Evolutionary conservation across 2,113 vertebrate species (phyloP), one percentile per base, ranked within the genome.

Genomic region (Pseudopipra pipra): DNA sequence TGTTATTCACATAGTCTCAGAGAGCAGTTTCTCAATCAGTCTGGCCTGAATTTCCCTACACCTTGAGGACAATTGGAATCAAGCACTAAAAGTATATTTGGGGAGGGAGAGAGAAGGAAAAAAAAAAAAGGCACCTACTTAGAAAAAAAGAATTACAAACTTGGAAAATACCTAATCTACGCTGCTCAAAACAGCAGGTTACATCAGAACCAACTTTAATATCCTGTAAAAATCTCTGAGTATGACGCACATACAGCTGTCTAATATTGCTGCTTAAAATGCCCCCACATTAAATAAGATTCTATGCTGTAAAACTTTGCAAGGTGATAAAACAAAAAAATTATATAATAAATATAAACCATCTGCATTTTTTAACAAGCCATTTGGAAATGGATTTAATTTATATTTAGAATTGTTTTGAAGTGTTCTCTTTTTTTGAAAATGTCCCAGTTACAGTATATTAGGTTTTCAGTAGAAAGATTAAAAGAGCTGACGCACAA

Each of bases 271-370:
- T 96, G 92, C 89, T 97, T 94, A 97, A 96, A 98, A 97, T 98
- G 97, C 94, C 96, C 96, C 90, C 31, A 15, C 67, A 79, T 98
- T 98, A 98, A 98, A 98, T 98, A 98, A 98, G 97, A 98, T 97
- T 98, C 96, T 92, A 91, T 94, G 96, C 97, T 87, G 82, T 98
- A 97, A 98, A 98, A 97, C 97, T 98, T 98, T 98, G 98, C 94
- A 98, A 97, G 98, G 97, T 98, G 97, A 97, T 98, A 98, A 98
- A 98, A 97, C 97, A 97, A 98, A 98, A 98, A 98, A 97, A 98
- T 90, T 14, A 98, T 97, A 98, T 96, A 97, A 97, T 98, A 98
- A 98, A 98, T 98, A 97, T 68, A 98, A 98, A 97, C 97, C 98
- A 98, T 98, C 97, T 98, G 98, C 97, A 19, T 97, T 97, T 98